These are phyloP conservation scores for Drosophila tanythrix DNA, from an alignment of 2,888 invertebrate species.

Conservation along the genomic window DNA sequence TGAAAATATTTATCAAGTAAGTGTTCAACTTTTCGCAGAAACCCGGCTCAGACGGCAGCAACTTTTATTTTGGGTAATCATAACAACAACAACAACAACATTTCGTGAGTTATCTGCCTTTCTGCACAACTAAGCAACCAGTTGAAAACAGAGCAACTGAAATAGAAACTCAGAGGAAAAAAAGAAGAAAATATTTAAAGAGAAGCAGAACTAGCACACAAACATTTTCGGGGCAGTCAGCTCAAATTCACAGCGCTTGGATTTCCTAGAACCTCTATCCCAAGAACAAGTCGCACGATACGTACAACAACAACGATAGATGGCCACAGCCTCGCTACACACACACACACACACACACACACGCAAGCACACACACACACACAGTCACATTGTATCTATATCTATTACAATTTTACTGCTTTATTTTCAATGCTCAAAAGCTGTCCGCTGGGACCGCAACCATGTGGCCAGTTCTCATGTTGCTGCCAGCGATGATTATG, in stretches of 20 bases:
- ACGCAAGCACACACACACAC: not conserved
- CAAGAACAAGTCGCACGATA: slow-evolving; percentile 46
- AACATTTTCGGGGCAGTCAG: slow-evolving; percentile 64
- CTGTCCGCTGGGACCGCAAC: slow-evolving; percentile 53
- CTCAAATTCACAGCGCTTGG: slow-evolving; percentile 51
- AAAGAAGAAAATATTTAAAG: slow-evolving; percentile 9
- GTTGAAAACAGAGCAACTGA: slow-evolving; percentile 35
- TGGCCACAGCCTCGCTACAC: slow-evolving; percentile 28
- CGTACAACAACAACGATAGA: slow-evolving; percentile 33
- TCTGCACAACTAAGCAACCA: slow-evolving; percentile 72
- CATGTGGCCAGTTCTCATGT: slow-evolving; percentile 61
- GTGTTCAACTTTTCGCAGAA: slow-evolving; percentile 61
- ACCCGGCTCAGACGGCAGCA: slow-evolving; percentile 21
- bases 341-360: not conserved
- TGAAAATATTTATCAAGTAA: slow-evolving; percentile 57
- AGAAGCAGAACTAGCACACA: slow-evolving; percentile 22
- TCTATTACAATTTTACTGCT: slow-evolving; percentile 74
- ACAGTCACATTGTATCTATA: slow-evolving; percentile 50
- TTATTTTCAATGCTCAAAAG: slow-evolving; percentile 64
- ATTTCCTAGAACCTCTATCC: slow-evolving; percentile 65
- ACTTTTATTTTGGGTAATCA: slow-evolving; percentile 26
- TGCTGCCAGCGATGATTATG: slow-evolving; percentile 66
- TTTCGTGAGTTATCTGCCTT: slow-evolving; percentile 62
- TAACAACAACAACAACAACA: slow-evolving; percentile 20
- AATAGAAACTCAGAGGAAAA: slow-evolving; percentile 28